Conservation (phyloP, 92 coral and sea anemone genomes). For the Phenganax stokvisi region DNA sequence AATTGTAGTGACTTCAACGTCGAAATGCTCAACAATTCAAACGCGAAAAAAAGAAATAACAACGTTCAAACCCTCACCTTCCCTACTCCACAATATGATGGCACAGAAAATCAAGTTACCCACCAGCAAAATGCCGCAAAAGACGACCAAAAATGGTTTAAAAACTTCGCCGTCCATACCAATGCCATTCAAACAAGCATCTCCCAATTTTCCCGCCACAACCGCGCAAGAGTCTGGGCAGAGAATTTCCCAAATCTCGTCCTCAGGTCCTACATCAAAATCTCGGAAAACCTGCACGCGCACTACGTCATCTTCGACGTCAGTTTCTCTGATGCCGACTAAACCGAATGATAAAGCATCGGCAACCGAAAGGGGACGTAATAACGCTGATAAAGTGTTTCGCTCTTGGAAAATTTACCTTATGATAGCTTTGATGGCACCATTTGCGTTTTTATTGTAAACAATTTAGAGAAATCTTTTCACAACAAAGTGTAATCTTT, state of each 20-base stretch:
- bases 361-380: no score
- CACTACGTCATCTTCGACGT: neutral
- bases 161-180: no score
- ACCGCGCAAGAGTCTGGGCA: neutral
- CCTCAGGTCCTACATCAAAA: neutral
- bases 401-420: no score
- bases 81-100: neutral
- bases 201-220: neutral
- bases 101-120: neutral
- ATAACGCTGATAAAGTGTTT: no score
- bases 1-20: neutral
- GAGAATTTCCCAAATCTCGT: neutral
- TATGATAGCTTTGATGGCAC: no score
- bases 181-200: neutral
- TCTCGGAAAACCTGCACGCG: conserved; percentile 3
- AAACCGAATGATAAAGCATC: neutral
- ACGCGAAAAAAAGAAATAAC: neutral
- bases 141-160: neutral
- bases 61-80: neutral
- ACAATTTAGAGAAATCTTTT: no score
- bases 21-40: neutral
- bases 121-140: neutral
- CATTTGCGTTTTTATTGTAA: no score
- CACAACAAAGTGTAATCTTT: no score
- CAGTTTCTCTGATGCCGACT: neutral